Conservation (phyloP, 2,888 invertebrate genomes). For the Myathropa florea region DNA sequence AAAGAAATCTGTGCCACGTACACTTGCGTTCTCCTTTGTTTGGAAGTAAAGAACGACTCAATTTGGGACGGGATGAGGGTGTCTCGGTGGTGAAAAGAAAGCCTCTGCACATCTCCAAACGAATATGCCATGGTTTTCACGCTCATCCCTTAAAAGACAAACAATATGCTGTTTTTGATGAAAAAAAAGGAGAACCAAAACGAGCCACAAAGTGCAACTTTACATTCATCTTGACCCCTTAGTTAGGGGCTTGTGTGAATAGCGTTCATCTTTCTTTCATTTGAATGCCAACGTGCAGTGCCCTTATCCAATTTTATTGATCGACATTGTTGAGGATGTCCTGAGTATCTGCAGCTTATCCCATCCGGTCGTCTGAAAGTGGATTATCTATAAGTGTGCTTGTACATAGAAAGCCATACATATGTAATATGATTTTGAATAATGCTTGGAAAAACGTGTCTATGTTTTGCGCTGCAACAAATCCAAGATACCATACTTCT, state of each 20-base stretch:
- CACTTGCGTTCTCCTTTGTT: no score
- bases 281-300: conserved; percentile 16
- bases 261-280: background rate
- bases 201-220: background rate
- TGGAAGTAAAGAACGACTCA: no score
- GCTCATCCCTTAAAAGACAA: no score
- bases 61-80: no score
- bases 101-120: no score
- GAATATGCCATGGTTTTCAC: no score
- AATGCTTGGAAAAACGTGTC: conserved; percentile 28
- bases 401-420: background rate
- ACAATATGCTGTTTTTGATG: no score
- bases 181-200: no score
- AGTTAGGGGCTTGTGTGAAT: background rate
- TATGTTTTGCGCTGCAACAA: conserved; percentile 21
- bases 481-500: conserved; percentile 22
- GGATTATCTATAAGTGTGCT: conserved; percentile 19
- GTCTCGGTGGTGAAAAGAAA: no score
- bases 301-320: conserved; percentile 29
- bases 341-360: conserved; percentile 19
- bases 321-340: conserved; percentile 3
- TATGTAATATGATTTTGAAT: conserved; percentile 18
- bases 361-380: conserved; percentile 9
- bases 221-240: background rate
- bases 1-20: background rate